Evolutionary conservation across 2,113 vertebrate genomes (phyloP), one percentile per base, ranked within the genome.

Genomic region (Elachura formosa): DNA sequence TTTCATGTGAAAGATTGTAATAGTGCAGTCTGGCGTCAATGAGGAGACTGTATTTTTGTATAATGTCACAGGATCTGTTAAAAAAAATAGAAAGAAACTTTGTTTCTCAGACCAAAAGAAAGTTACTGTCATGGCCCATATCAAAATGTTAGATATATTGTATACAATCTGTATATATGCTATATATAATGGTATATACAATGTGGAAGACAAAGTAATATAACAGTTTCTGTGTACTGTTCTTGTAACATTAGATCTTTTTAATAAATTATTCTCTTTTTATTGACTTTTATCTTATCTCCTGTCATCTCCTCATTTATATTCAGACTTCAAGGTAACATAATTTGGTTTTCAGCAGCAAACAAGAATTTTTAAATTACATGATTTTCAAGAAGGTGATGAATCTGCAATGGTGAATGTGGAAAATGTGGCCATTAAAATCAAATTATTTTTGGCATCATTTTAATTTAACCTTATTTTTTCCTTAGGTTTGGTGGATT

Each of bases 211-310:
- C 98, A 98, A 97, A 97, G 97, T 98, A 95, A 97, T 97, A 97
- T 96, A 98, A 96, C 97, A 96, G 98, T 98, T 98, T 84, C 98
- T 98, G 98, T 98, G 97, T 98, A 97, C 96, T 97, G 98, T 98
- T 98, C 98, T 98, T 98, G 97, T 98, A 98, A 98, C 96, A 98
- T 97, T 98, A 98, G 98, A 97, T 77, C 97, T 98, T 98, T 98
- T 98, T 98, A 98, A 98, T 98, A 98, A 98, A 98, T 94, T 97
- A 97, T 97, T 98, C 96, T 97, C 97, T 98, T 98, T 98, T 98
- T 98, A 98, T 98, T 98, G 97, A 96, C 97, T 98, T 98, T 98
- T 98, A 98, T 94, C 87, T 96, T 96, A 85, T 98, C 90, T 98
- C 97, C 97, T 98, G 97, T 98, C 96, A 95, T 46, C 34, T 98